Base-by-base conservation (phyloP, 2,113 vertebrate genomes). In the Melospiza melodia region DNA sequence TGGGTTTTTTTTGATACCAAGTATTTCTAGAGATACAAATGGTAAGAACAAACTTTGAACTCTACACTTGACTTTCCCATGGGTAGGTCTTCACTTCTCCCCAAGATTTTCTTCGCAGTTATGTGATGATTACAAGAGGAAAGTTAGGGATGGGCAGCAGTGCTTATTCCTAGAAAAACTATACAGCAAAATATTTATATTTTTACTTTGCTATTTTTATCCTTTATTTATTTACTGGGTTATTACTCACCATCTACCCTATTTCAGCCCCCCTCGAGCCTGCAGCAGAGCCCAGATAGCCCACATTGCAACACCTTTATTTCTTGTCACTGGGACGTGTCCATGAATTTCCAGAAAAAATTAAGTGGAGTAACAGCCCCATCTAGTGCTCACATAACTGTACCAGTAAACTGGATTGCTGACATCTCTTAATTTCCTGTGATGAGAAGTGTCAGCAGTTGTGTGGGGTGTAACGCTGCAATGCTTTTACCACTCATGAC, bases 41-140 rank as follows among this genome's bases (percentile, higher is more conserved):
- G 2, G 5, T 71, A 58, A 46, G 21, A 81, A 79, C 9, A 21
- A 65, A 52, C 11, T 59, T 89, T 31, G 16, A 81, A 30, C 16
- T 52, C 18, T 44, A 10, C 27, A 31, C 13, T 54, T 69, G 30
- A 49, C 23, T 63, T 71, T 54, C 14, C 25, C 27, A 3, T 0
- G 10, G 10, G 8, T 13, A 58, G n/a, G 19, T 69, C 49, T 92
- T 90, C 31, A 73, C n/a, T 66, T 66, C 30, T 84, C 30, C 30
- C 20, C 33, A 48, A 4, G 17, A 41, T 28, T 61, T 83, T 76
- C 44, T 49, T 69, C 7, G 2, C 30, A 68, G 31, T 43, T 58
- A 6, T 2, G 6, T 12, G 30, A 63, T 3, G 8, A 22, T 30
- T 86, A 43, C 0, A 0, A 3, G 31, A 80, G 4, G 5, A 54